Conservation (phyloP, 2,888 invertebrate genomes). For the Megaustenia siamemsis region DNA sequence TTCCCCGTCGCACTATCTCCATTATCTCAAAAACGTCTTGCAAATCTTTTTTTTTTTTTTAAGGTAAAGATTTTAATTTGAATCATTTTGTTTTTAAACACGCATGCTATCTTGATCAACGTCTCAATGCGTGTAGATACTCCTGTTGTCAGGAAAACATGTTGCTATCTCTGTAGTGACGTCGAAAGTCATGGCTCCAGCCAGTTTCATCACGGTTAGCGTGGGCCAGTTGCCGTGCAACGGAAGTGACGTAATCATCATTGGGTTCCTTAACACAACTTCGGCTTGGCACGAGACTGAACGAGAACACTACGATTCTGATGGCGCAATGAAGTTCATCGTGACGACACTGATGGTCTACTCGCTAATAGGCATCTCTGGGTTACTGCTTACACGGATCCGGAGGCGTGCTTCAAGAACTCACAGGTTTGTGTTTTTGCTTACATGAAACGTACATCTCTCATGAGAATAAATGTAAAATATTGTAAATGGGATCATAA, state of each 20-base stretch:
- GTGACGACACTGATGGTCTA: constrained; percentile 57
- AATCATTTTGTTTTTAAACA: too few species aligned
- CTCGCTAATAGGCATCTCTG: constrained; percentile 54
- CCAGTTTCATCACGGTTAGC: background rate
- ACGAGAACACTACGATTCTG: constrained; percentile 49
- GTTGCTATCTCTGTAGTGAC: too few species aligned
- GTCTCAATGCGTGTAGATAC: too few species aligned
- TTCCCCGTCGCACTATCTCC: too few species aligned
- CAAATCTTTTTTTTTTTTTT: too few species aligned
- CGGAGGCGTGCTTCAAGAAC: constrained; percentile 33
- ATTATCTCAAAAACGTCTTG: too few species aligned
- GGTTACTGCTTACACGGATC: constrained; percentile 51
- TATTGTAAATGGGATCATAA: too few species aligned
- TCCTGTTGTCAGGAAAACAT: too few species aligned
- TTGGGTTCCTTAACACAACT: background rate
- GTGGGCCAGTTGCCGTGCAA: background rate
- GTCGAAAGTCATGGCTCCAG: background rate
- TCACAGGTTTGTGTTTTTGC: constrained; percentile 11
- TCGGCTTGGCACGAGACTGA: background rate
- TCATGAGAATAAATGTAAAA: too few species aligned
- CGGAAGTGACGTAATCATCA: background rate
- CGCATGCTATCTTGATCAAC: too few species aligned
- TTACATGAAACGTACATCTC: too few species aligned
- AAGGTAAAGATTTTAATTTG: too few species aligned
- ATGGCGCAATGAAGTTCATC: constrained; percentile 58